Percentiles rank a stretch among this genome's conserved stretches.
phyloP scores from a whole-genome alignment of 30 jellyfish, hydroid and myxozoan species.

The Turritopsis rubra region DNA sequence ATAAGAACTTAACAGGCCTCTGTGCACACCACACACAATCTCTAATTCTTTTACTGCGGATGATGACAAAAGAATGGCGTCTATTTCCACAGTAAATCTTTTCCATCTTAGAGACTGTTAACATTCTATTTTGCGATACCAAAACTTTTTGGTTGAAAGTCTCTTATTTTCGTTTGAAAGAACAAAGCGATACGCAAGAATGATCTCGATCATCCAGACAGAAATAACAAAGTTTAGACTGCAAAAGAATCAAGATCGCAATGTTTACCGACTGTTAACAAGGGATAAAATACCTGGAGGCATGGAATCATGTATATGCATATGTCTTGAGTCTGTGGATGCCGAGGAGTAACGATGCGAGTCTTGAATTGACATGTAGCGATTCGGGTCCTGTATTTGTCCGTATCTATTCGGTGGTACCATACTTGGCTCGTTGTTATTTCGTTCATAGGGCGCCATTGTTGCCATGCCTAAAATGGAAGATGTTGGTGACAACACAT shows the following conservation, averaged over 20 bases:
- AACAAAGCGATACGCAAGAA: no score
- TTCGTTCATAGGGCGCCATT: constrained; percentile 18
- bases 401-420: constrained; percentile 23
- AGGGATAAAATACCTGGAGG: constrained; percentile 24
- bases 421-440: constrained; percentile 30
- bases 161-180: no score
- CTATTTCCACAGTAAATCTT: no score
- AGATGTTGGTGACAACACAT: background rate
- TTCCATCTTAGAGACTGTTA: no score
- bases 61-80: no score
- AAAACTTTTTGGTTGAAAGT: no score
- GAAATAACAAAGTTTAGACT: no score
- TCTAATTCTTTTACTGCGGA: no score
- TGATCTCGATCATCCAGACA: no score
- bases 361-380: background rate
- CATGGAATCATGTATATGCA: constrained; percentile 20
- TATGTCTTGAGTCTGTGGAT: background rate
- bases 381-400: background rate
- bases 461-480: constrained; percentile 4
- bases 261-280: no score
- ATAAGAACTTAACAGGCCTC: background rate
- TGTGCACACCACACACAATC: background rate
- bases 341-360: constrained; percentile 5
- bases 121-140: no score
- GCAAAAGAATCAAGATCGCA: no score